phyloP scores from a whole-genome alignment of 2,113 vertebrate species.

The Oryzias curvinotus region DNA sequence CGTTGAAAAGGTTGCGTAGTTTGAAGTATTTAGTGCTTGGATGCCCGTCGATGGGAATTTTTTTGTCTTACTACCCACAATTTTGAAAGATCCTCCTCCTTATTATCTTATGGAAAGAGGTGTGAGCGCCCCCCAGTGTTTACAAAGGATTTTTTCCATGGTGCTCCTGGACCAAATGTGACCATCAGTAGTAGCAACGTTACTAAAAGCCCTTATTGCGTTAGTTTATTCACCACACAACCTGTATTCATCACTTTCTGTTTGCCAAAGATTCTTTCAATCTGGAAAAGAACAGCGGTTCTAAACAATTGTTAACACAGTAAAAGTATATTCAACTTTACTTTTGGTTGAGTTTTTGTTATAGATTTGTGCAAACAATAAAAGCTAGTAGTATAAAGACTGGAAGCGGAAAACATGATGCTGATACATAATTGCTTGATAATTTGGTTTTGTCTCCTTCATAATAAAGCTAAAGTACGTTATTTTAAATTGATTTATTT shows the following conservation, averaged over 20 bases:
- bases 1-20: not conserved
- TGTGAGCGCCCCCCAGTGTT: constrained; percentile 66
- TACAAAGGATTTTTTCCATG: not conserved
- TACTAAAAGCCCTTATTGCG: constrained; percentile 19
- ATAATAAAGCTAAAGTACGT: too few species aligned
- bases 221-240: not conserved
- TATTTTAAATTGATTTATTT: too few species aligned
- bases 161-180: not conserved
- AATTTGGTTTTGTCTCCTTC: too few species aligned
- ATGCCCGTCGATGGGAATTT: not conserved
- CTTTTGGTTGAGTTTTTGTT: too few species aligned
- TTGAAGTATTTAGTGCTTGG: not conserved
- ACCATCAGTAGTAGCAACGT: constrained; percentile 8
- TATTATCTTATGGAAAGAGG: constrained; percentile 14
- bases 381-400: not conserved
- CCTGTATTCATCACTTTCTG: not conserved
- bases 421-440: not conserved
- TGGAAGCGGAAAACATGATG: not conserved
- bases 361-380: too few species aligned
- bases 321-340: too few species aligned
- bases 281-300: not conserved
- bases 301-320: not conserved
- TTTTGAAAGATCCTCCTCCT: constrained; percentile 1
- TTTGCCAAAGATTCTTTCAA: not conserved
- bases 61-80: not conserved